Conservation (phyloP, 2,797 vertebrate genomes). For the Macrochelys suwanniensis region DNA sequence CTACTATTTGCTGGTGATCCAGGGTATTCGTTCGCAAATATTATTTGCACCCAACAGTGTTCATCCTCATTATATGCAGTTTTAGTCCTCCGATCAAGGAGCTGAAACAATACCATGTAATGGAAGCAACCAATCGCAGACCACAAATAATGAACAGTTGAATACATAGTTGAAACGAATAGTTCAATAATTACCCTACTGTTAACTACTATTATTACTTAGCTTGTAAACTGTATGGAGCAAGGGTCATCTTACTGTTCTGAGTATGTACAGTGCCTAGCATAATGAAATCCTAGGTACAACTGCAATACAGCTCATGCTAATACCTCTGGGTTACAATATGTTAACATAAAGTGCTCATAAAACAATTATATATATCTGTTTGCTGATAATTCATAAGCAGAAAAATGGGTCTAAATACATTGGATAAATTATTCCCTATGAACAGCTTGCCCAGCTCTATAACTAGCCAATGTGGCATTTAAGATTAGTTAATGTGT, state of each 20-base stretch:
- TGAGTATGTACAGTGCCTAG: not conserved
- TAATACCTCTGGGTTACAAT: fast-evolving
- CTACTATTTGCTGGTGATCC: not conserved
- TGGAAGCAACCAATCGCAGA: too few species aligned
- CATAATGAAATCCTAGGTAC: too few species aligned
- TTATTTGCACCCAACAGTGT: too few species aligned
- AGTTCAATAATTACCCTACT: too few species aligned
- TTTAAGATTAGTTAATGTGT: fast-evolving
- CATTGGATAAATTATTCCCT: fast-evolving
- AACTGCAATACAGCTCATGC: too few species aligned
- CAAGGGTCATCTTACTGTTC: not conserved
- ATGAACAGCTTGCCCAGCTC: not conserved
- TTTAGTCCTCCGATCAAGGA: too few species aligned
- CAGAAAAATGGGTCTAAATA: not conserved
- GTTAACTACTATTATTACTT: not conserved
- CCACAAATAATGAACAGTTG: too few species aligned
- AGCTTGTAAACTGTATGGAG: not conserved
- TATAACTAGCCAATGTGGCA: fast-evolving
- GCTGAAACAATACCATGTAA: too few species aligned
- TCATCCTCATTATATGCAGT: too few species aligned
- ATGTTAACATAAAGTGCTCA: not conserved
- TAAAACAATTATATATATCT: not conserved
- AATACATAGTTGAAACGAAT: too few species aligned
- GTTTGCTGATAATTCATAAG: not conserved
- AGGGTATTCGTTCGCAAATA: not conserved